Base-by-base conservation (phyloP, 2,888 invertebrate genomes). In the Heteromurus nitidus region DNA sequence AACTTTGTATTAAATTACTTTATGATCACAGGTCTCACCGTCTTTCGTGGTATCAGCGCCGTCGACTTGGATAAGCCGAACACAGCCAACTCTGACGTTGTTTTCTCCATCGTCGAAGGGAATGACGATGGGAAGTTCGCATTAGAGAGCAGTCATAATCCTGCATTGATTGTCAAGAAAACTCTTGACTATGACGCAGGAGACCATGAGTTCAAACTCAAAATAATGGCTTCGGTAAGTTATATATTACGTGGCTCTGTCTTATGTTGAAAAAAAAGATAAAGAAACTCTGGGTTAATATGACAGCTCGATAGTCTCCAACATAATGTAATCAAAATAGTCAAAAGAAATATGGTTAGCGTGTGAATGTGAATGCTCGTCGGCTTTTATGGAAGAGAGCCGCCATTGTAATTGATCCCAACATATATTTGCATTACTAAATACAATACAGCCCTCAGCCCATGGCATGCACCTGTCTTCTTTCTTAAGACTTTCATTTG, bases 31-130 rank as follows among this genome's bases (percentile, higher is more conserved):
- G 96, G 95, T 77, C 91, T 95, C 82, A 95, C 95, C 28, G 92
- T 96, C 85, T 96, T 95, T 89, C 92, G 94, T 58, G 94, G 94
- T 16, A 94, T 96, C 85, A 92, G 92, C 68, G 95, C 96, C 0
- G 92, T 93, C 62, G 96, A 96, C 89, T 92, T 93, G 3, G 96
- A 96, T 89, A 95, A 95, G 89, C 95, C 95, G 0, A 95, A 95
- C 89, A 96, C 95, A 0, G 95, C 95, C 0, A 96, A 96, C 90
- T 95, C 95, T 0, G 95, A 95, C 87, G 92, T 96, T 26, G 94
- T 95, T 88, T 95, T 95, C 90, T 93, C 93, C 87, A 93, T 96
- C 88, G 91, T 92, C 13, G 91, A 92, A 24, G 94, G 94, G 2
- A 93, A 94, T 88, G 91, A 92, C 62, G 91, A 91, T n/a, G 94